Conservation (phyloP, 2,113 vertebrate species). For the Climacteris rufus region DNA sequence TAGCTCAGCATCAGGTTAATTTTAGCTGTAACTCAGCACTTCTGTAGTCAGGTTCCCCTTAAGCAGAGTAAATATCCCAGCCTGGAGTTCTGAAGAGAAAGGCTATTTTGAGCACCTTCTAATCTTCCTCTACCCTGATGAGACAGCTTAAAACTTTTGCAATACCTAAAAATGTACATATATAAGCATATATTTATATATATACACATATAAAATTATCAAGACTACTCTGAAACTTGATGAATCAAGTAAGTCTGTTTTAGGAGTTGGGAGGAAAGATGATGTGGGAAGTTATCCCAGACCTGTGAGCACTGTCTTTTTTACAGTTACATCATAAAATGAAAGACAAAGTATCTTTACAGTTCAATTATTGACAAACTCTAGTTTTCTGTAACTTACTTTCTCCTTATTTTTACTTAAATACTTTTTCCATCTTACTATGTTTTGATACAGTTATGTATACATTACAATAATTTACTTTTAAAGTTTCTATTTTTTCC, state of each 20-base stretch:
- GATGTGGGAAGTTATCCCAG: neutral
- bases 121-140: neutral
- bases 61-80: neutral
- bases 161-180: fast-evolving
- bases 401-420: neutral
- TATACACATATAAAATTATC: neutral
- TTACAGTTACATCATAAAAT: neutral
- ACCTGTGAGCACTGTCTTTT: neutral
- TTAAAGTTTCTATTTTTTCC: fast-evolving
- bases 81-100: neutral
- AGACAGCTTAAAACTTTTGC: neutral
- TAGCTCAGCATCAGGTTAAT: neutral
- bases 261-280: neutral
- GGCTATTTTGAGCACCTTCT: neutral
- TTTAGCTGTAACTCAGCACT: neutral
- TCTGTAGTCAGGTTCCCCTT: neutral
- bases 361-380: neutral
- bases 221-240: neutral
- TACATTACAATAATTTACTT: neutral
- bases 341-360: neutral
- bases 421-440: fast-evolving
- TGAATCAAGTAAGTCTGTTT: neutral
- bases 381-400: neutral
- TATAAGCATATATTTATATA: fast-evolving
- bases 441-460: neutral